Conservation (phyloP, 2,113 vertebrate genomes). For the Poeciliopsis occidentalis region DNA sequence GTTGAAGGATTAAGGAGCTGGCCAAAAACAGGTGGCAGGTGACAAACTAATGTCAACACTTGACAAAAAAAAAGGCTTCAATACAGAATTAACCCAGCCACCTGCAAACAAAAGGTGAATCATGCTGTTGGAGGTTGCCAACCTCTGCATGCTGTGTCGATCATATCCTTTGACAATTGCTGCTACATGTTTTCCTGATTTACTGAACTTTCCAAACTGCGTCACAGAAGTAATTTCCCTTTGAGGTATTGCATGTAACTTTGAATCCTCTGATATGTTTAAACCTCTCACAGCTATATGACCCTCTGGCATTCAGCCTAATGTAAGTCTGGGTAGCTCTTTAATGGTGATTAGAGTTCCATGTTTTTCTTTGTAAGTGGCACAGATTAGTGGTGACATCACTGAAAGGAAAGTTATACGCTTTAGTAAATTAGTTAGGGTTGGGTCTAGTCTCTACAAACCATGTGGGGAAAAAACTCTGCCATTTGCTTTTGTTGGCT, state of each 20-base stretch:
- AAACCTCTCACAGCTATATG: slow-evolving; percentile 4
- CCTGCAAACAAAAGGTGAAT: slow-evolving; percentile 47
- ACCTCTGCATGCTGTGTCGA: slow-evolving; percentile 24
- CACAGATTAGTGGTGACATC: slow-evolving; percentile 8
- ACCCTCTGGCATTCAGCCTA: slow-evolving; percentile 12
- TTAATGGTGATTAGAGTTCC: slow-evolving; percentile 28
- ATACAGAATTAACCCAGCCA: slow-evolving; percentile 37
- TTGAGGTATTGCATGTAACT: slow-evolving; percentile 18
- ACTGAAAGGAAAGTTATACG: slow-evolving; percentile 36
- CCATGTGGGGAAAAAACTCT: slow-evolving; percentile 1
- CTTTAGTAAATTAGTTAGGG: slow-evolving; percentile 21
- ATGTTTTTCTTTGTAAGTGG: slow-evolving; percentile 12
- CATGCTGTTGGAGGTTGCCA: slow-evolving; percentile 27
- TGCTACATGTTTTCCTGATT: slow-evolving; percentile 18
- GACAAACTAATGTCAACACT: slow-evolving; percentile 45
- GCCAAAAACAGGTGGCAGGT: slow-evolving; percentile 66
- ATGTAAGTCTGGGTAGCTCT: slow-evolving; percentile 17
- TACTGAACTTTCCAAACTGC: slow-evolving; percentile 32
- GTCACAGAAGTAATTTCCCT: background rate
- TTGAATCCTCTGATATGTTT: slow-evolving; percentile 26
- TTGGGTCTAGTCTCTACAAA: slow-evolving; percentile 20
- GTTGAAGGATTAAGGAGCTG: slow-evolving; percentile 49
- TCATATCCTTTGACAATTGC: slow-evolving; percentile 34
- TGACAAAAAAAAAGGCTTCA: slow-evolving; percentile 25
- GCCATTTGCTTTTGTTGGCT: background rate